phyloP scores from a whole-genome alignment of 2,888 invertebrate species.

The Hermaeophaga mercurialis region DNA sequence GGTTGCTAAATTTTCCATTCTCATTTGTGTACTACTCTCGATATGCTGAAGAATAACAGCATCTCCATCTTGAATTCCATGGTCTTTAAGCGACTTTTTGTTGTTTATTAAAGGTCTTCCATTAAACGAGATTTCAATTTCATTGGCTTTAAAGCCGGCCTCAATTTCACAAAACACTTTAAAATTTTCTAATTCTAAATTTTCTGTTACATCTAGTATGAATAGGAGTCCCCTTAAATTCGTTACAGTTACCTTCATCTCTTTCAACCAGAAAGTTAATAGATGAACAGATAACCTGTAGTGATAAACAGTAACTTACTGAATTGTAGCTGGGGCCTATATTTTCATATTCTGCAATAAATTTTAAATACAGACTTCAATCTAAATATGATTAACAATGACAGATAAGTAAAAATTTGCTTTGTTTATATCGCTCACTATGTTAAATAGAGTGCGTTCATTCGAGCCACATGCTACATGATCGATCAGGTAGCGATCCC shows the following conservation, averaged over 20 bases:
- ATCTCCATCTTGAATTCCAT: conserved; percentile 88
- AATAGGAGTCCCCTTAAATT: conserved; percentile 89
- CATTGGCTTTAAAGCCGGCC: conserved; percentile 78
- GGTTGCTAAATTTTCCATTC: conserved; percentile 38
- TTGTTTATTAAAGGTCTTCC: conserved; percentile 85
- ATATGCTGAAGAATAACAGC: conserved; percentile 81
- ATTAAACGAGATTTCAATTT: conserved; percentile 85
- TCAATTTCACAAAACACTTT: conserved; percentile 92
- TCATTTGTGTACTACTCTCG: conserved; percentile 54
- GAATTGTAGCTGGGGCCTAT: conserved; percentile 3
- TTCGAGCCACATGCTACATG: too few species aligned
- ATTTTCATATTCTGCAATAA: conserved; percentile 12
- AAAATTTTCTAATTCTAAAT: conserved; percentile 93
- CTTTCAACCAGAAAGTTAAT: conserved; percentile 6
- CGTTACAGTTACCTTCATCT: conserved; percentile 93
- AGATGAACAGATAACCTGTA: not conserved
- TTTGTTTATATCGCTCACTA: conserved; percentile 10
- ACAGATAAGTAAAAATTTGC: conserved; percentile 14
- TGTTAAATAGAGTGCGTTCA: too few species aligned
- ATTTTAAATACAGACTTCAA: conserved; percentile 2
- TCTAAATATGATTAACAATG: conserved; percentile 14
- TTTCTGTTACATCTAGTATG: conserved; percentile 89
- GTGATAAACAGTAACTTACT: too few species aligned
- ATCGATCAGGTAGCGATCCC: too few species aligned
- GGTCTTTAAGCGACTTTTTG: conserved; percentile 79